Percentiles rank a stretch among this genome's conserved stretches.
Evolutionary conservation across 2,888 invertebrate genomes (phyloP).

Genomic region (Ptilodon capucinus): DNA sequence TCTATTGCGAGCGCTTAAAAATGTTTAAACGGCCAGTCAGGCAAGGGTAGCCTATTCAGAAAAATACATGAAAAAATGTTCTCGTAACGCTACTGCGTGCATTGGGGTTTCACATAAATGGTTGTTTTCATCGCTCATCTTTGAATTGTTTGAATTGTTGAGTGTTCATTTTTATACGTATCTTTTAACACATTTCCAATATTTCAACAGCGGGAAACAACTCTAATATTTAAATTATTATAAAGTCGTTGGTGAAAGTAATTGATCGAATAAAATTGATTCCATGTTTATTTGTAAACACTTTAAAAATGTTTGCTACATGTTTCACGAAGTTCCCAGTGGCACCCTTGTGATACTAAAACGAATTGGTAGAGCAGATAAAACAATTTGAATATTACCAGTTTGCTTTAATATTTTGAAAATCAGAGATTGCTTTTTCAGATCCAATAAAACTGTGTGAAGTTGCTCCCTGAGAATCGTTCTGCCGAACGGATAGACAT

Average conservation of each 20-base stretch:
- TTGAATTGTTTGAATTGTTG: too few species aligned
- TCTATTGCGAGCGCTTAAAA: constrained; percentile 30
- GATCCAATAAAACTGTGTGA: constrained; percentile 16
- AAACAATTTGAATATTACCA: background rate
- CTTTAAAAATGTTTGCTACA: too few species aligned
- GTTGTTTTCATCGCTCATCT: too few species aligned
- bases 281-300: background rate
- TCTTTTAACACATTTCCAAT: background rate
- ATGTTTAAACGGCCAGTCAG: constrained; percentile 24
- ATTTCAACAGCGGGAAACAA: background rate
- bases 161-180: too few species aligned
- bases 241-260: too few species aligned
- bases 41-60: constrained; percentile 5
- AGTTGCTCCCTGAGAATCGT: constrained; percentile 19
- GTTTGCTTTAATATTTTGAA: background rate
- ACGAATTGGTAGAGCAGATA: background rate
- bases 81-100: too few species aligned
- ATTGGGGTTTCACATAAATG: too few species aligned
- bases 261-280: background rate
- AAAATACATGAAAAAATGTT: constrained; percentile 20
- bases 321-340: too few species aligned
- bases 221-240: too few species aligned
- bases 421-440: constrained; percentile 5
- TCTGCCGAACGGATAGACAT: constrained; percentile 28
- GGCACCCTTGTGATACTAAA: too few species aligned